phyloP scores from a whole-genome alignment of 2,113 vertebrate genomes.

The Gracilinanus agilis region DNA sequence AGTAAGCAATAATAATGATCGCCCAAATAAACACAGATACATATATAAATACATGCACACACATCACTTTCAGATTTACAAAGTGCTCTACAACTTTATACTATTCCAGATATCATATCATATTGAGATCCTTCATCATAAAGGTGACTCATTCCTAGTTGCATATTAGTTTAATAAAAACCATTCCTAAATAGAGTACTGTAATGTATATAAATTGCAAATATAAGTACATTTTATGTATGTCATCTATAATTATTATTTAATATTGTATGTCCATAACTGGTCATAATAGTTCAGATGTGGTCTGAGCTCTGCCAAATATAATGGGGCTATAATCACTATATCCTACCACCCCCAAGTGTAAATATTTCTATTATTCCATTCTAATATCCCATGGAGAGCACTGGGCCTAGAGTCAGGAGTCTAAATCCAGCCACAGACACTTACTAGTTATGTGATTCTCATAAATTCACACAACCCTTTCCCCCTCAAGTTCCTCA shows the following conservation, averaged over 20 bases:
- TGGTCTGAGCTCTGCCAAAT: not conserved
- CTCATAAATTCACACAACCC: too few relatives aligned
- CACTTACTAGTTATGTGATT: too few relatives aligned
- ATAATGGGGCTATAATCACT: not conserved
- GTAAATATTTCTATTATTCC: not conserved
- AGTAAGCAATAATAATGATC: not conserved
- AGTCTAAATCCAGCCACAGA: too few relatives aligned
- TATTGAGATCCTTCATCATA: not conserved
- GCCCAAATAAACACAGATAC: too few relatives aligned
- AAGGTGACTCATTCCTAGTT: not conserved
- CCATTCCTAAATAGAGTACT: not conserved
- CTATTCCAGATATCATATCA: not conserved
- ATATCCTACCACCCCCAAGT: not conserved
- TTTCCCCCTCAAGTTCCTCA: too few relatives aligned
- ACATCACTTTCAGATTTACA: not conserved
- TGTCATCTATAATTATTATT: not conserved
- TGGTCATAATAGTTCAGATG: not conserved
- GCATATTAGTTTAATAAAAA: not conserved
- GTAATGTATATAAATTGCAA: not conserved
- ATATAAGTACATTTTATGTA: not conserved
- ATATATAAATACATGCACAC: too few relatives aligned
- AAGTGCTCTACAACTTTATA: not conserved
- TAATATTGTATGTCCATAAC: not conserved
- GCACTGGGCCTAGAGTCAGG: too few relatives aligned
- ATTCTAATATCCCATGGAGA: not conserved